Evolutionary conservation across 2,888 invertebrate genomes (phyloP).

Genomic region (Nomada fabriciana): DNA sequence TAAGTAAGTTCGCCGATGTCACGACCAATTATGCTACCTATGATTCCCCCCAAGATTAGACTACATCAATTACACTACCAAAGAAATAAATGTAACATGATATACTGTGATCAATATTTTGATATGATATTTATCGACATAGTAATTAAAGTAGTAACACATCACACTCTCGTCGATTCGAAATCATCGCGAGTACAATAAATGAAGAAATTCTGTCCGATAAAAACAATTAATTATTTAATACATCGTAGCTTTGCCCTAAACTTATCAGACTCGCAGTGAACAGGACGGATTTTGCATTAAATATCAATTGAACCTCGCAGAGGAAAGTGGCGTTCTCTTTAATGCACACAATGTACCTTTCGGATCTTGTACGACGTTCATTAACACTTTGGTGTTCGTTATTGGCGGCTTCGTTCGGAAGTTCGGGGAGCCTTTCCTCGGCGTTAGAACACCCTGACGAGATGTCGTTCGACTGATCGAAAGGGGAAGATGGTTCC

Average conservation of each 20-base stretch:
- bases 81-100: neutral
- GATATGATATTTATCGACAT: neutral
- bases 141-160: neutral
- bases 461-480: conserved; percentile 72
- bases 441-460: conserved; percentile 69
- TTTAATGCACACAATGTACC: conserved; percentile 69
- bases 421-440: conserved; percentile 61
- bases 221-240: too few relatives aligned
- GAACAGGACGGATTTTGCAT: too few relatives aligned
- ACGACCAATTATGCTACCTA: conserved; percentile 1
- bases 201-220: too few relatives aligned
- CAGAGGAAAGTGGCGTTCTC: neutral
- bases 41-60: conserved; percentile 9
- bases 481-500: conserved; percentile 71
- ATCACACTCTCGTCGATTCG: conserved; percentile 9
- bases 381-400: conserved; percentile 54
- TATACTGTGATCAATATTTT: too few relatives aligned
- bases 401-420: conserved; percentile 39
- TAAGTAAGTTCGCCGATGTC: conserved; percentile 3
- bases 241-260: too few relatives aligned
- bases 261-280: too few relatives aligned
- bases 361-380: conserved; percentile 80
- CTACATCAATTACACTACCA: too few relatives aligned
- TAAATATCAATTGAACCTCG: neutral
- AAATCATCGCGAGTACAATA: neutral